Base-by-base conservation (phyloP, 2,888 invertebrate species). In the Neoascia interrupta region DNA sequence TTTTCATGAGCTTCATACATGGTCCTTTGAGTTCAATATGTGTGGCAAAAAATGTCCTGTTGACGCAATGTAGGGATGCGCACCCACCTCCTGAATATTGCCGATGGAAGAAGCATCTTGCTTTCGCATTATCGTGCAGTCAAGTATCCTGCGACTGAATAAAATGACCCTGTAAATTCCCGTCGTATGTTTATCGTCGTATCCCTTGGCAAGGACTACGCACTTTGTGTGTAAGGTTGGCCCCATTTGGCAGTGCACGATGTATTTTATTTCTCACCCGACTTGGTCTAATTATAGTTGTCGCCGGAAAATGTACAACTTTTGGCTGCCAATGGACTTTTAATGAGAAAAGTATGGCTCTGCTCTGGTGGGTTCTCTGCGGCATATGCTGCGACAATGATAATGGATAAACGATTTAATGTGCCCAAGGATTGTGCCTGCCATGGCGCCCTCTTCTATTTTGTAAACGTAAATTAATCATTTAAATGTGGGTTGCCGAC, bases 331-430 rank as follows among this genome's bases (percentile, higher is more conserved):
- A 37, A 60, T 47, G 4, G 47, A 21, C 47, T 56, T 66, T 66
- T 66, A 47, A 39, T 56, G 39, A 15, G 16, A 28, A 47, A 66
- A 66, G 37, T 56, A 56, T 47, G 13, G 21, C 16, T n/a, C 19
- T 11, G 34, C 31, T 58, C 21, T 37, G 28, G 1, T 19, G 37
- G 26, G 49, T 28, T 23, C 10, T 19, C 10, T 49, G 61, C 36
- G 21, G 15, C 60, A 47, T 15, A 60, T 49, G 61, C 13, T 61
- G 61, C 36, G 13, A 28, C 49, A 61, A 23, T 39, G 28, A 34
- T 60, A 61, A 61, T 61, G 26, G 61, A 49, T 26, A 49, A 61
- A 49, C 19, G 49, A 61, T 61, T 49, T 19, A 28, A 49, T 18
- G 23, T 23, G n/a, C 56, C 19, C 39, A 26, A 11, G 16, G 26